These are phyloP conservation scores for Stictocephala bisonia DNA, from an alignment of 2,888 invertebrate genomes.

Conservation along the genomic window DNA sequence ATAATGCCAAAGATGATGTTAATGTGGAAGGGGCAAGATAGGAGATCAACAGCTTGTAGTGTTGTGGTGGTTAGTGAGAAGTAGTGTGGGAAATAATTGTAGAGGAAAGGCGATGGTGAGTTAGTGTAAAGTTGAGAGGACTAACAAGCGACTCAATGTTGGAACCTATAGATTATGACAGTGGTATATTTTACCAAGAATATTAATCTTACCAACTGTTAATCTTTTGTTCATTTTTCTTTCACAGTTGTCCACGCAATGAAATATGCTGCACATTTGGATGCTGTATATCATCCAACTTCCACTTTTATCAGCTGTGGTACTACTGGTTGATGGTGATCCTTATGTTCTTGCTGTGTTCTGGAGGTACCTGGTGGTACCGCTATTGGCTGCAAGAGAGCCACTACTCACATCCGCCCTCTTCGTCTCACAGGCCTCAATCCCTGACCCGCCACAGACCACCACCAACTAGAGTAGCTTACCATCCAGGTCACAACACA, in stretches of 20 bases:
- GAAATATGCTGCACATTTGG: slow-evolving; percentile 69
- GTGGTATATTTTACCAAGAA: neutral
- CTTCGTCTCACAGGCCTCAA: slow-evolving; percentile 62
- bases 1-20: no score
- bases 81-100: no score
- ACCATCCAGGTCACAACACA: slow-evolving; percentile 65
- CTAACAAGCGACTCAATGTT: neutral
- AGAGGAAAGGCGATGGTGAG: no score
- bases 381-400: slow-evolving; percentile 66
- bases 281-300: slow-evolving; percentile 68
- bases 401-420: slow-evolving; percentile 63
- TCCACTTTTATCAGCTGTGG: slow-evolving; percentile 70
- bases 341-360: slow-evolving; percentile 68
- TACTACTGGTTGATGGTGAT: slow-evolving; percentile 70
- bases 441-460: slow-evolving; percentile 63
- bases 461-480: slow-evolving; percentile 64
- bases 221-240: neutral
- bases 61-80: no score
- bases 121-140: no score
- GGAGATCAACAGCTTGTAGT: no score
- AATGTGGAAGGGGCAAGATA: no score
- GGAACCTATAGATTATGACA: neutral
- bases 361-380: slow-evolving; percentile 70
- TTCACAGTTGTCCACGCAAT: slow-evolving; percentile 65
- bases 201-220: neutral